Evolutionary conservation across 2,797 vertebrate genomes (phyloP).

Genomic region (Sphenodon punctatus): DNA sequence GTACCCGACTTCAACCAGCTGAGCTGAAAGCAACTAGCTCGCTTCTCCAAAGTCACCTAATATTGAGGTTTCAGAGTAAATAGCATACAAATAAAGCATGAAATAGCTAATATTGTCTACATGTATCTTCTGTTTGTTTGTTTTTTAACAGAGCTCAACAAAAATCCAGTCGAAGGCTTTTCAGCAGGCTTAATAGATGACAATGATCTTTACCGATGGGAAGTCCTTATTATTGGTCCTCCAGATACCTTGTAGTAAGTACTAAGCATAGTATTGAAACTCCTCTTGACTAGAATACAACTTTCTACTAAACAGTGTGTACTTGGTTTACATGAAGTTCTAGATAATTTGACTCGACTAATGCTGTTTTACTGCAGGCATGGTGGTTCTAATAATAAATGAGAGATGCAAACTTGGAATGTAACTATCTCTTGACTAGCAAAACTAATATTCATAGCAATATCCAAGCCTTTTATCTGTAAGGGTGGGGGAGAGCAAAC

Average conservation of each 20-base stretch:
- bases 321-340: background rate
- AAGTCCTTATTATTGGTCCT: slow-evolving; percentile 98
- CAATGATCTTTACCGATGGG: slow-evolving; percentile 99
- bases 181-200: slow-evolving; percentile 99
- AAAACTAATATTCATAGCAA: background rate
- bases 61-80: too few species aligned
- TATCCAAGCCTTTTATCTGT: too few species aligned
- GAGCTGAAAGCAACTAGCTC: too few species aligned
- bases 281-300: background rate
- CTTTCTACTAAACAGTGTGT: background rate
- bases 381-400: background rate
- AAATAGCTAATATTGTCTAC: too few species aligned
- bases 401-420: background rate
- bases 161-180: slow-evolving; percentile 99
- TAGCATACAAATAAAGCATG: background rate
- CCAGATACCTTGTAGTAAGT: slow-evolving; percentile 99
- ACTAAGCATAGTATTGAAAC: slow-evolving; percentile 4
- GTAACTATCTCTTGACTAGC: background rate
- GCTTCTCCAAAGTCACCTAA: too few species aligned
- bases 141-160: slow-evolving; percentile 91
- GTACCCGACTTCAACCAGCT: too few species aligned
- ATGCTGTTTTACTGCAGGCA: background rate
- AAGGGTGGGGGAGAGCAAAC: too few species aligned
- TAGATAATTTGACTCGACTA: background rate
- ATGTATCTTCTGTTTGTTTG: background rate